Conservation (phyloP, 2,797 vertebrate genomes). For the Enteromius argenteus region DNA sequence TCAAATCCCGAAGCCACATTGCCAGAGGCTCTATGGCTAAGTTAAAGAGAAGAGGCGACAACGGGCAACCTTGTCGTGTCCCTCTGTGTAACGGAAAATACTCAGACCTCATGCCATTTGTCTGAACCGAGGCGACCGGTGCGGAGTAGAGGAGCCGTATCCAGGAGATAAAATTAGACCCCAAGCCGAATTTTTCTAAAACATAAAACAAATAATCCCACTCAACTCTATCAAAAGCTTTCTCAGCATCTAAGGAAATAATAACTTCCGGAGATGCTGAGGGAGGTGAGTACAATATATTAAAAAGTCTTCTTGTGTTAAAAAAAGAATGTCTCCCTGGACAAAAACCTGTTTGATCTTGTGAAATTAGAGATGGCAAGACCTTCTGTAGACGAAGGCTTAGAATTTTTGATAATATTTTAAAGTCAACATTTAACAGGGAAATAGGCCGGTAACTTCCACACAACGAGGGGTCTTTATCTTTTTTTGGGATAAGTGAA, state of each 20-base stretch:
- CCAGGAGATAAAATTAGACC: too few relatives aligned
- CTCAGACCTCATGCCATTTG: too few relatives aligned
- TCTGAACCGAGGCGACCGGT: too few relatives aligned
- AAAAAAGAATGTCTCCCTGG: too few relatives aligned
- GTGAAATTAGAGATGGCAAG: not conserved
- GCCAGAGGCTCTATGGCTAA: not conserved
- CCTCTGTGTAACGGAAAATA: too few relatives aligned
- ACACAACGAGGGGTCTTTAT: not conserved
- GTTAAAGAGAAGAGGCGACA: too few relatives aligned
- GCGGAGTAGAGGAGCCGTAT: too few relatives aligned
- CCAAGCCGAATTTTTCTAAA: too few relatives aligned
- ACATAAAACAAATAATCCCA: not conserved
- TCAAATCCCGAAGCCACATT: not conserved
- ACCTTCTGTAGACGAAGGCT: not conserved
- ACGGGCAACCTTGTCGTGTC: too few relatives aligned
- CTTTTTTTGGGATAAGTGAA: not conserved
- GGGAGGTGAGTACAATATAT: not conserved
- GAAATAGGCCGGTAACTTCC: not conserved
- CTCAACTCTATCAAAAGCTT: not conserved
- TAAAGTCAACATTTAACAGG: slow-evolving; percentile 13
- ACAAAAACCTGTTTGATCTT: not conserved
- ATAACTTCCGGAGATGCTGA: not conserved
- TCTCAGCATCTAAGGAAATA: not conserved
- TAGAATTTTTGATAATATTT: not conserved
- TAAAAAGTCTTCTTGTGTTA: too few relatives aligned